A percentile compares a stretch with the other conserved stretches of the same genome.
Evolutionary conservation across 2,888 invertebrate species (phyloP).

Genomic region (Dryobotodes eremita): DNA sequence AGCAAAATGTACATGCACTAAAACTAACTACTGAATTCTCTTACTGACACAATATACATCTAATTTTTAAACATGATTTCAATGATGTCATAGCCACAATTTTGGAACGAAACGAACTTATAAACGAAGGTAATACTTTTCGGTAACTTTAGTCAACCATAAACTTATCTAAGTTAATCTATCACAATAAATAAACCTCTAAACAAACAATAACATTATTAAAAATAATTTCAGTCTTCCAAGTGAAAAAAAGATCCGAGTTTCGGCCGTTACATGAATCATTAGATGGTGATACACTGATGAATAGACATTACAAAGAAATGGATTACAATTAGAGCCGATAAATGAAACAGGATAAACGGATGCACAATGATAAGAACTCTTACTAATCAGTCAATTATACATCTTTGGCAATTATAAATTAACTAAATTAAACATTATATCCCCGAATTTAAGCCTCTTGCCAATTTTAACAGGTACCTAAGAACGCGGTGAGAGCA

Average conservation of each 20-base stretch:
- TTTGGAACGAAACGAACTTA: conserved; percentile 83
- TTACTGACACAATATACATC: conserved; percentile 56
- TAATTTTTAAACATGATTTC: conserved; percentile 75
- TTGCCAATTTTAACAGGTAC: conserved; percentile 66
- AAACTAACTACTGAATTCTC: conserved; percentile 56
- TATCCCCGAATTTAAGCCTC: conserved; percentile 64
- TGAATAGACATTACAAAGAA: conserved; percentile 66
- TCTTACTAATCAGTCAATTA: conserved; percentile 75
- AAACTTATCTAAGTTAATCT: conserved; percentile 80
- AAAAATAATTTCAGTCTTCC: conserved; percentile 88
- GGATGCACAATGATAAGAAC: conserved; percentile 62
- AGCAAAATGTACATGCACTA: conserved; percentile 72
- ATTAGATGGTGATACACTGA: conserved; percentile 49
- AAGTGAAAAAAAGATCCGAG: conserved; percentile 77
- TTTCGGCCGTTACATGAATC: conserved; percentile 60
- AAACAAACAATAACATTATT: conserved; percentile 86
- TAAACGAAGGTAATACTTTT: conserved; percentile 87
- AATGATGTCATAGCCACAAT: conserved; percentile 83
- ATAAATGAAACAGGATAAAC: conserved; percentile 60
- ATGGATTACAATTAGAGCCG: conserved; percentile 30
- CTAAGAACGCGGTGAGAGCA: conserved; percentile 61
- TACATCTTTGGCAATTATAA: conserved; percentile 80
- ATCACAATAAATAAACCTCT: conserved; percentile 89
- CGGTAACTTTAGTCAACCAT: conserved; percentile 89
- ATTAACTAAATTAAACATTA: conserved; percentile 68